Evolutionary conservation across 2,797 vertebrate genomes (phyloP).

Genomic region (Orientallactaga sibirica): DNA sequence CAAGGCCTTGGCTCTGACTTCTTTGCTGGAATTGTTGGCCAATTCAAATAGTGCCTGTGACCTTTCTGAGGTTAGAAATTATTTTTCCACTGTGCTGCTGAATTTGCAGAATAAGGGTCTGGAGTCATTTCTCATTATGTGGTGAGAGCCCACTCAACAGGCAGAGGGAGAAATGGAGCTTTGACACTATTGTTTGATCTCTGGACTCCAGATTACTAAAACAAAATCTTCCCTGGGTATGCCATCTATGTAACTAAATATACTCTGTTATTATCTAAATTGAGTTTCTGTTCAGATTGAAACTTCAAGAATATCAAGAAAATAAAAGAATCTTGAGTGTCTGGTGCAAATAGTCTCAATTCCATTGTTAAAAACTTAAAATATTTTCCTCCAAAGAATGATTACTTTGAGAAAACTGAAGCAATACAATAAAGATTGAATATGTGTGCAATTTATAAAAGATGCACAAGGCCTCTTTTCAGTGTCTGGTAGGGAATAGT

Average conservation of each 20-base stretch:
- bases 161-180: constrained; percentile 14
- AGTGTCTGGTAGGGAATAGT: constrained; percentile 30
- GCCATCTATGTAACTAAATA: constrained; percentile 15
- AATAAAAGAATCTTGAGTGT: not conserved
- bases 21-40: not conserved
- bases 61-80: not conserved
- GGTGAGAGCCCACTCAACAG: not conserved
- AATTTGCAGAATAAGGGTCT: constrained; percentile 10
- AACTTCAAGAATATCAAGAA: not conserved
- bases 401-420: constrained; percentile 44
- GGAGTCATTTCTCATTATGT: constrained; percentile 34
- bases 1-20: not conserved
- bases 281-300: constrained; percentile 18
- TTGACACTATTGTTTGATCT: not conserved
- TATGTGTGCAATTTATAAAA: constrained; percentile 40
- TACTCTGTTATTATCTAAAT: constrained; percentile 30
- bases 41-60: constrained; percentile 1
- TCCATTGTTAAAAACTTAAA: not conserved
- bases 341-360: constrained; percentile 1
- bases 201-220: not conserved
- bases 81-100: constrained; percentile 28
- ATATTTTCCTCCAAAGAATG: not conserved
- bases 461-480: not conserved
- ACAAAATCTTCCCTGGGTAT: constrained; percentile 6
- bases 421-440: not conserved